Evolutionary conservation across 1,140 invertebrate species (phyloP), one percentile per base, ranked within the genome.

Genomic region (Nasonia vitripennis): DNA sequence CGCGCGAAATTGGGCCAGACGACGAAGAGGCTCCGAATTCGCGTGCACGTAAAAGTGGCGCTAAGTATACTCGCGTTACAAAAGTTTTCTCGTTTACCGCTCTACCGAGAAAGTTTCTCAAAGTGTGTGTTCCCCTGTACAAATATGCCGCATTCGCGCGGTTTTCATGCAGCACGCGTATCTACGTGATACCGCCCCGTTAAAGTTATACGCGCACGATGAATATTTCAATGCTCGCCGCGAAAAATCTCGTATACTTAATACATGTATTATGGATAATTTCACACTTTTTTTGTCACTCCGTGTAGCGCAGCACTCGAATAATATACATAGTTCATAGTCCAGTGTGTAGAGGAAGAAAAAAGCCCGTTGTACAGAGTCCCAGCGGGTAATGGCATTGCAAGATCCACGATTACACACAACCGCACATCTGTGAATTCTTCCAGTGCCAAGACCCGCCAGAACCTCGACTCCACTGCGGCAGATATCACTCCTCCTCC

Each of bases 381-480:
- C 88, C 90, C 90, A 93, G 92, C 93, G 90, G 92, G 92, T 93
- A 91, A 93, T 93, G 92, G 92, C 93, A 93, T 93, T 93, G 93
- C 91, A 93, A 93, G 92, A 93, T 93, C 93, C 93, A 93, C 93
- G 93, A 93, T 93, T 93, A 93, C 90, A 92, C 87, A 91, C 89
- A 90, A 87, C 90, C 89, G 88, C 91, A 93, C 92, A 93, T 93
- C 93, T 93, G 93, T 93, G 93, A 93, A 93, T 93, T 93, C 93
- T 93, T 93, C 93, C 93, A 93, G 93, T 93, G 93, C 93, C 93
- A 93, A 93, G 93, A 93, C 93, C 89, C 92, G 92, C 92, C 93
- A 90, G 91, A 90, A 92, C 90, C 91, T 41, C 37, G 20, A 37
- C 37, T 75, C 14, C 73, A 41, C 73, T 75, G 73, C 73, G 73